These are phyloP conservation scores for Drosophila ezoana DNA, from an alignment of 2,888 invertebrate species.

Conservation along the genomic window DNA sequence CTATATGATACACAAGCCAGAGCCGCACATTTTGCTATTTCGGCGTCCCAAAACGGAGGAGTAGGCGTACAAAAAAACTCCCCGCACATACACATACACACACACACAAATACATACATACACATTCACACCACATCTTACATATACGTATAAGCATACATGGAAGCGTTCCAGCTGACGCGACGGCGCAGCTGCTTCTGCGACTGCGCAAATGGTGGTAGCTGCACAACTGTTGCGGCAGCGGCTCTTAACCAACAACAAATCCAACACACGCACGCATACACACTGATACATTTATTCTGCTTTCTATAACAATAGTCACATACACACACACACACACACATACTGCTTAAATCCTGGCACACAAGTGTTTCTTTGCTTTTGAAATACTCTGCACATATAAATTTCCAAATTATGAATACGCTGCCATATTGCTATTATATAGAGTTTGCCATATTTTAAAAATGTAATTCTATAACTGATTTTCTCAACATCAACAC, in stretches of 20 bases:
- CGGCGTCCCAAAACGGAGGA: slow-evolving; percentile 88
- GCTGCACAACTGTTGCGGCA: slow-evolving; percentile 64
- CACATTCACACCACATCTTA: slow-evolving; percentile 21
- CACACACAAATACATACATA: slow-evolving; percentile 16
- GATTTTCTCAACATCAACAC: background rate
- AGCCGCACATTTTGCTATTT: slow-evolving; percentile 96
- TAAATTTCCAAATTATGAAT: background rate
- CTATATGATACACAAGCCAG: slow-evolving; percentile 98
- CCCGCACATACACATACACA: slow-evolving; percentile 21
- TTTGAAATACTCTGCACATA: background rate
- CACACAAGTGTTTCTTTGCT: slow-evolving; percentile 5
- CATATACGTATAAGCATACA: slow-evolving; percentile 16
- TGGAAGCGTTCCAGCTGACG: slow-evolving; percentile 39
- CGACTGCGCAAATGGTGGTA: slow-evolving; percentile 49
- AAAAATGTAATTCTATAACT: no score
- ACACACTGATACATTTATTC: slow-evolving; percentile 5
- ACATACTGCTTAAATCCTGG: background rate
- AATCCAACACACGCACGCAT: slow-evolving; percentile 8
- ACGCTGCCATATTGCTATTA: slow-evolving; percentile 44
- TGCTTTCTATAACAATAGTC: slow-evolving; percentile 10
- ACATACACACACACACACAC: background rate
- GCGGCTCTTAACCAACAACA: slow-evolving; percentile 12
- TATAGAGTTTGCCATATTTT: slow-evolving; percentile 10
- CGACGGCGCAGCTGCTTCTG: slow-evolving; percentile 65
- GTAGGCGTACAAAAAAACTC: slow-evolving; percentile 35